Evolutionary conservation across 2,113 vertebrate genomes (phyloP).

Genomic region (Hepsetus odoe): DNA sequence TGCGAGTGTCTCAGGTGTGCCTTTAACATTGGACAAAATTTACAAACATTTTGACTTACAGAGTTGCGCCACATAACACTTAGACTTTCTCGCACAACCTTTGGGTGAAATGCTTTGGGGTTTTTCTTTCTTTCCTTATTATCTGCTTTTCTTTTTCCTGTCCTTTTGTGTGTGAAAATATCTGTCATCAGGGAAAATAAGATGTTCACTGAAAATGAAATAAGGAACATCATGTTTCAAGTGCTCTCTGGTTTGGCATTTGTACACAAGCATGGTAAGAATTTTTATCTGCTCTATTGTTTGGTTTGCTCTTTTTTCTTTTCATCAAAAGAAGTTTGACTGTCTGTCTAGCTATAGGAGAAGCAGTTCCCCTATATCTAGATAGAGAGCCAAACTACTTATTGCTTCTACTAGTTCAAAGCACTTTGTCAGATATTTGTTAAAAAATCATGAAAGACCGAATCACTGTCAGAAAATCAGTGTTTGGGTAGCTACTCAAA

Average conservation of each 20-base stretch:
- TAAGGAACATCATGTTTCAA: conserved; percentile 79
- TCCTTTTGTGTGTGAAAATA: conserved; percentile 43
- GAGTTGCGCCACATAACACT: too few relatives aligned
- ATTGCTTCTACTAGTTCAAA: conserved; percentile 10
- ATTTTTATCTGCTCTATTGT: conserved; percentile 31
- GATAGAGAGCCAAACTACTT: background rate
- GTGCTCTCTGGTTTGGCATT: conserved; percentile 76
- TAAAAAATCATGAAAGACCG: background rate
- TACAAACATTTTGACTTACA: too few relatives aligned
- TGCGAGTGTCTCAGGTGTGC: conserved; percentile 48
- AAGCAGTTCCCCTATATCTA: background rate
- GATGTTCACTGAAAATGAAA: conserved; percentile 80
- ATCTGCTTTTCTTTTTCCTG: conserved; percentile 41
- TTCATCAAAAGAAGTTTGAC: background rate
- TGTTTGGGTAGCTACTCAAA: too few relatives aligned
- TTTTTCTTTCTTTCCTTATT: conserved; percentile 29
- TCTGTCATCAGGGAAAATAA: conserved; percentile 73
- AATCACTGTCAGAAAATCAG: too few relatives aligned
- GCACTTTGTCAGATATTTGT: background rate
- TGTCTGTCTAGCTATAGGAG: background rate
- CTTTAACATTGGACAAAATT: background rate
- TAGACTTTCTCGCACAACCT: conserved; percentile 60
- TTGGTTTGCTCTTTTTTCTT: conserved; percentile 7
- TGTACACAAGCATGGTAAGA: conserved; percentile 78
- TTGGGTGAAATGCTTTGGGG: conserved; percentile 34